A percentile compares a stretch with the other conserved stretches of the same genome.
Conservation (phyloP, 2,797 vertebrate species). For the Leptatherina wallacei region DNA sequence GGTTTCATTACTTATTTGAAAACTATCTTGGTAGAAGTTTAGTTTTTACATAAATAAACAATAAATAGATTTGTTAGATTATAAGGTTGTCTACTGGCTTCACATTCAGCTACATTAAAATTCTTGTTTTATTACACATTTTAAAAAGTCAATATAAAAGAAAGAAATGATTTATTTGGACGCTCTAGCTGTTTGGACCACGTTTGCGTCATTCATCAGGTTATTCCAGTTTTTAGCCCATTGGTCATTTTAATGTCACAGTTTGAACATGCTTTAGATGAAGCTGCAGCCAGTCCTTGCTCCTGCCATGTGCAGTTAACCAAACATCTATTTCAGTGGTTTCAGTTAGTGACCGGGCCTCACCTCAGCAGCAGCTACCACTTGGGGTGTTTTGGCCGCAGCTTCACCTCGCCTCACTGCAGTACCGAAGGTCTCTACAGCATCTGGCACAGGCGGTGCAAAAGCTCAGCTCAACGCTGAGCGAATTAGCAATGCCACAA, state of each 20-base stretch:
- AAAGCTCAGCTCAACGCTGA: slow-evolving; percentile 65
- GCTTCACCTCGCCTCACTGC: slow-evolving; percentile 70
- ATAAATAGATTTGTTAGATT: neutral
- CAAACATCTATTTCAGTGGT: slow-evolving; percentile 69
- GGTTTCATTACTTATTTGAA: neutral
- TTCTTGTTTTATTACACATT: neutral
- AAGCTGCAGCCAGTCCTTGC: slow-evolving; percentile 28
- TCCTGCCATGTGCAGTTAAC: slow-evolving; percentile 70
- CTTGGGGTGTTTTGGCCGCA: slow-evolving; percentile 72
- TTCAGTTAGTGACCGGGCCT: slow-evolving; percentile 41
- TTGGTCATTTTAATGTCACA: slow-evolving; percentile 19
- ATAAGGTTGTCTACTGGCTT: neutral
- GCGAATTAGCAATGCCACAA: slow-evolving; percentile 80
- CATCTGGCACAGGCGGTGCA: slow-evolving; percentile 71
- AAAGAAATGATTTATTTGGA: neutral
- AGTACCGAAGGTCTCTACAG: slow-evolving; percentile 48
- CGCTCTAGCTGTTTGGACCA: neutral
- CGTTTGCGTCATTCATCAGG: neutral
- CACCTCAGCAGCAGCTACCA: slow-evolving; percentile 62
- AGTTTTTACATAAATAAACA: neutral
- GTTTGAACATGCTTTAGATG: slow-evolving; percentile 4
- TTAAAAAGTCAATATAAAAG: neutral
- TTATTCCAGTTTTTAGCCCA: neutral
- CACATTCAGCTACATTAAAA: neutral
- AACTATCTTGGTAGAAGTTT: neutral